Evolutionary conservation across 2,888 invertebrate genomes (phyloP).

Genomic region (Ferrisia virgata): DNA sequence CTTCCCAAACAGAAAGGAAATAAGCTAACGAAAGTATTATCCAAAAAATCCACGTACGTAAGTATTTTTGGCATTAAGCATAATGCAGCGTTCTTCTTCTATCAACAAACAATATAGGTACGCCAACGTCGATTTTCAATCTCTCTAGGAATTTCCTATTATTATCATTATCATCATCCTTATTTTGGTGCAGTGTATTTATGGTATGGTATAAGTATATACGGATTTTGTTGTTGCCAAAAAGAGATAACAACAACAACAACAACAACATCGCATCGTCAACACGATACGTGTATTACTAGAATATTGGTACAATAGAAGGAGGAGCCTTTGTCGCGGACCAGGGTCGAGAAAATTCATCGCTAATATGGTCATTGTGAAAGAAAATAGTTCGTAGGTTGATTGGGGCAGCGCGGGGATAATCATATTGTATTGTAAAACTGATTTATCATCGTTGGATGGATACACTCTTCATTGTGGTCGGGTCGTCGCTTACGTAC

Average conservation of each 20-base stretch:
- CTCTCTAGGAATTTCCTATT: neutral
- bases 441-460: conserved; percentile 2
- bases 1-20: too few species aligned
- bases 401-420: neutral
- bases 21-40: neutral
- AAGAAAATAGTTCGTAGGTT: neutral
- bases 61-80: neutral
- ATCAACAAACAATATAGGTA: neutral
- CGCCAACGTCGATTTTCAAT: neutral
- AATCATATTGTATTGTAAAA: neutral
- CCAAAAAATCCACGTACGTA: neutral
- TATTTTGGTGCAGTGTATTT: too few species aligned
- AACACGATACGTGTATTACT: neutral
- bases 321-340: neutral
- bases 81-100: too few species aligned
- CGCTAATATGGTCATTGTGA: neutral
- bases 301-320: neutral
- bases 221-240: too few species aligned
- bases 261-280: neutral
- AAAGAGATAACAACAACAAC: too few species aligned
- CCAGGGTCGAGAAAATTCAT: neutral
- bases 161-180: neutral
- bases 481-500: too few species aligned
- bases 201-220: too few species aligned
- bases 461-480: neutral